Evolutionary conservation across 2,113 vertebrate genomes (phyloP).

Genomic region (Petroica traversi): DNA sequence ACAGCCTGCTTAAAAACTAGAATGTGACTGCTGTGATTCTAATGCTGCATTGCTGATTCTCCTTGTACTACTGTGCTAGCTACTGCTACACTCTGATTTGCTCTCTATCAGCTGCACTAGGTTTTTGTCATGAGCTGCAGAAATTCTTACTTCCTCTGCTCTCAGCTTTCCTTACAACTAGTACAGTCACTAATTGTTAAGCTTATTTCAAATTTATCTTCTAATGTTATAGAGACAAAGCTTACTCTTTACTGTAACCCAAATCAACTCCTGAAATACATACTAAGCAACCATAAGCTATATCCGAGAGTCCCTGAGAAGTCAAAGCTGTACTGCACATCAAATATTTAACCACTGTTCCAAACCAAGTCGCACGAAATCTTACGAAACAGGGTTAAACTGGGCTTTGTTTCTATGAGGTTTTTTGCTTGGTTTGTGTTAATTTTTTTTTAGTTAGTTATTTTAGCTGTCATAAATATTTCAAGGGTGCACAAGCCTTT

Average conservation of each 20-base stretch:
- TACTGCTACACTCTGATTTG: conserved; percentile 71
- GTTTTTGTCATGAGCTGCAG: conserved; percentile 75
- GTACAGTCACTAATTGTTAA: conserved; percentile 72
- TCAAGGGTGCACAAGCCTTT: conserved; percentile 32
- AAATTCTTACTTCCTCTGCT: conserved; percentile 70
- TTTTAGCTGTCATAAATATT: conserved; percentile 68
- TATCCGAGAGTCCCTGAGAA: neutral
- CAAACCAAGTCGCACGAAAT: neutral
- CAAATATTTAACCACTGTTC: conserved; percentile 27
- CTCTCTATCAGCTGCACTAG: conserved; percentile 73
- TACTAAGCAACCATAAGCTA: neutral
- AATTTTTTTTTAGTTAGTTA: neutral
- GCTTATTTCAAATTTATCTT: conserved; percentile 33
- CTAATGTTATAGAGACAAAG: conserved; percentile 15
- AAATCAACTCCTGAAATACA: neutral
- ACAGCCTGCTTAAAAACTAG: conserved; percentile 76
- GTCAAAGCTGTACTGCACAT: neutral
- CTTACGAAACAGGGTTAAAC: conserved; percentile 72
- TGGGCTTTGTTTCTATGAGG: conserved; percentile 44
- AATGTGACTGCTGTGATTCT: conserved; percentile 62
- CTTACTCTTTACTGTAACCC: neutral
- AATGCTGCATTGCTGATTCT: conserved; percentile 83
- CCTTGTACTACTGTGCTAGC: conserved; percentile 64
- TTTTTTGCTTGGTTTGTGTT: neutral
- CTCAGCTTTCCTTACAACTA: conserved; percentile 48